Conservation (phyloP, 2,797 vertebrate species). For the Dendrocincla fuliginosa region DNA sequence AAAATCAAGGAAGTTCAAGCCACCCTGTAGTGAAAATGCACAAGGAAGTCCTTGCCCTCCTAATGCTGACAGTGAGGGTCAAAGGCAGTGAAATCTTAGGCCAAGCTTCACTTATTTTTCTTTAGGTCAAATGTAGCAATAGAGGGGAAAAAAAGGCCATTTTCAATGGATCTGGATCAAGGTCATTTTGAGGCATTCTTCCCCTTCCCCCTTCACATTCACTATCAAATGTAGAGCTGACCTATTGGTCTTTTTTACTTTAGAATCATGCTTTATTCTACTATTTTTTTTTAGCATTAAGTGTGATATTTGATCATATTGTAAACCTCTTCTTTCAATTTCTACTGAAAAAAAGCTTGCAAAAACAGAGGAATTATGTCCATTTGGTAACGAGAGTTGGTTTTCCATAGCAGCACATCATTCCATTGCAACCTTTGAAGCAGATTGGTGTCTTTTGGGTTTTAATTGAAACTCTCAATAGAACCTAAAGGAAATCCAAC, state of each 20-base stretch:
- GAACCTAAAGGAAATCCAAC: not conserved
- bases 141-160: rapidly evolving
- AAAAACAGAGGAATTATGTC: not conserved
- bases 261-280: not conserved
- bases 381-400: not conserved
- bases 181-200: not conserved
- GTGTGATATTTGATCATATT: not conserved
- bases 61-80: not conserved
- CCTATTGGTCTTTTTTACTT: not conserved
- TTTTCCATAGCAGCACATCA: not conserved
- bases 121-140: not conserved
- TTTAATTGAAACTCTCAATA: not conserved
- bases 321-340: not conserved
- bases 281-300: not conserved
- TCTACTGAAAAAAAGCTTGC: not conserved
- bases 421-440: not conserved
- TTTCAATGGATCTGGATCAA: not conserved
- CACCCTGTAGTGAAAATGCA: not conserved
- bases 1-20: not conserved
- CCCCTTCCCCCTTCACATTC: not conserved
- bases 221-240: not conserved
- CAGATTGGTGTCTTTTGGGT: not conserved
- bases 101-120: not conserved
- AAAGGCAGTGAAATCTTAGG: not conserved
- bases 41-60: not conserved